phyloP scores from a whole-genome alignment of 2,888 invertebrate species.

The Parnassius orleans region DNA sequence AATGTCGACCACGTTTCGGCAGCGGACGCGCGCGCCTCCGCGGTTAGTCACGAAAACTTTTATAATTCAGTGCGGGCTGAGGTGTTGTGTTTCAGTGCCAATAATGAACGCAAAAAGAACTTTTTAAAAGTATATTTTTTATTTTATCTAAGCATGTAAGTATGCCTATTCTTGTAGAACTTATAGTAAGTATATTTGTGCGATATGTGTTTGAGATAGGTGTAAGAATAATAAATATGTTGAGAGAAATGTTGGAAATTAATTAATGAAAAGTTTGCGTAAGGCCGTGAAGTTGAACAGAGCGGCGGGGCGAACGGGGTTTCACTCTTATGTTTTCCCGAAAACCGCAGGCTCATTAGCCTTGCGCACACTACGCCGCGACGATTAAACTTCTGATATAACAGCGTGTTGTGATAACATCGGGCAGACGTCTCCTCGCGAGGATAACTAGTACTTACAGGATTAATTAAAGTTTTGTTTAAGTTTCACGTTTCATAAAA shows the following conservation, averaged over 20 bases:
- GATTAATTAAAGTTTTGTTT: constrained; percentile 58
- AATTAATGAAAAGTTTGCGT: constrained; percentile 65
- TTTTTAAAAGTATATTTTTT: constrained; percentile 29
- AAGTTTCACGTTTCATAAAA: constrained; percentile 30
- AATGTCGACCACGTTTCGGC: constrained; percentile 80
- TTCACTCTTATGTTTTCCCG: constrained; percentile 62
- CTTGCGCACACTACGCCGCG: constrained; percentile 68
- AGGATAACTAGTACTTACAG: constrained; percentile 45
- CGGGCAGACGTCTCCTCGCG: constrained; percentile 44
- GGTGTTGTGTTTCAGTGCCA: constrained; percentile 49
- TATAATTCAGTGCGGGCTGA: constrained; percentile 50
- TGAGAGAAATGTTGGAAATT: constrained; percentile 42
- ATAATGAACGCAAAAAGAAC: constrained; percentile 26
- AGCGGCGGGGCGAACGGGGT: constrained; percentile 41
- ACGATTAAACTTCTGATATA: constrained; percentile 70
- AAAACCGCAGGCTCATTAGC: constrained; percentile 78
- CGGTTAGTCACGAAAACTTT: constrained; percentile 67
- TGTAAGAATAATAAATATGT: constrained; percentile 5
- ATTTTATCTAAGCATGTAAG: constrained; percentile 27
- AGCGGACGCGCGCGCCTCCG: constrained; percentile 77
- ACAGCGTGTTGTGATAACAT: constrained; percentile 62
- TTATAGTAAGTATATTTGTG: constrained; percentile 5
- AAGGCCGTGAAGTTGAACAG: constrained; percentile 56
- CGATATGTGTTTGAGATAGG: constrained; percentile 3
- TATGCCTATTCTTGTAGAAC: constrained; percentile 24